Percentiles rank a stretch among this genome's conserved stretches.
Evolutionary conservation across 2,113 vertebrate species (phyloP).

Genomic region (Ceratotherium simum): DNA sequence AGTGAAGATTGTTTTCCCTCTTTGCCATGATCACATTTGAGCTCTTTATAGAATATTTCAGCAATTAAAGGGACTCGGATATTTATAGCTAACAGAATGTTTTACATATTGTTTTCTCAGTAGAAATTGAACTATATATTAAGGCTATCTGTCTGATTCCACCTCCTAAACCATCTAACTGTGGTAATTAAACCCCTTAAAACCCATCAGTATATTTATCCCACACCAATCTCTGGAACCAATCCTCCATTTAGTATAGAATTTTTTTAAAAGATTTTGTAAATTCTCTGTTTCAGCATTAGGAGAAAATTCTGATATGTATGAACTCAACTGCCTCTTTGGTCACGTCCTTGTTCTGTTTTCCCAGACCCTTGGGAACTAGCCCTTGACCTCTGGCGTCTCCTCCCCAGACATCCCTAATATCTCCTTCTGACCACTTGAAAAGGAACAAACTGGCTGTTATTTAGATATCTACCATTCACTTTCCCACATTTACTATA

Average conservation of each 20-base stretch:
- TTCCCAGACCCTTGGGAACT: neutral
- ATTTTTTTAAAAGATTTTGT: neutral
- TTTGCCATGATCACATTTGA: neutral
- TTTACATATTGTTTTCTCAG: neutral
- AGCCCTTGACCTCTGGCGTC: neutral
- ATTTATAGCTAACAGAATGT: neutral
- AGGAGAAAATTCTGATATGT: neutral
- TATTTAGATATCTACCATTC: neutral
- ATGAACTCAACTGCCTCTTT: neutral
- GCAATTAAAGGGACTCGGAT: neutral
- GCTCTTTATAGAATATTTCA: neutral
- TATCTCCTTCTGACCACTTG: neutral
- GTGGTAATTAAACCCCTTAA: slow-evolving; percentile 9
- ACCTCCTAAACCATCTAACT: neutral
- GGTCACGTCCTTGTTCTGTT: neutral
- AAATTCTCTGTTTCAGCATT: neutral
- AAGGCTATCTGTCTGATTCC: neutral
- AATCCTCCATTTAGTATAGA: neutral
- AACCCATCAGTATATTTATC: neutral
- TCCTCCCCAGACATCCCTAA: neutral
- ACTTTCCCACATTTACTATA: neutral
- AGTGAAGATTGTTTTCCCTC: neutral
- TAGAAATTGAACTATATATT: slow-evolving; percentile 2
- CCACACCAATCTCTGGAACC: neutral
- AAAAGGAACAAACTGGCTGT: neutral